Conservation (phyloP, 2,797 vertebrate species). For the Syngnathus rostellatus region DNA sequence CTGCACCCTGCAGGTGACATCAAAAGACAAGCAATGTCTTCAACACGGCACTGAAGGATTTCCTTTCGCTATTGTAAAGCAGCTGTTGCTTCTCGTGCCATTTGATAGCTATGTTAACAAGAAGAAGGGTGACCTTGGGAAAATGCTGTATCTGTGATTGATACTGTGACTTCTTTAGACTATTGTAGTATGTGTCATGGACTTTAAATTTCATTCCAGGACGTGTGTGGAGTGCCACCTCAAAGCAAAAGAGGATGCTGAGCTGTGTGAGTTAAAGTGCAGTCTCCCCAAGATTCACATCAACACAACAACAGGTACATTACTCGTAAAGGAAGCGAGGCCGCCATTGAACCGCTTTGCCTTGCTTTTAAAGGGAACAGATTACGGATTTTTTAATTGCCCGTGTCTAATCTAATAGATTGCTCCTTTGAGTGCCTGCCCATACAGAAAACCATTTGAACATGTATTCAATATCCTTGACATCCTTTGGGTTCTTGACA, state of each 20-base stretch:
- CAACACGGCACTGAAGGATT: constrained; percentile 53
- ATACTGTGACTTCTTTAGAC: neutral
- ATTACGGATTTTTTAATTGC: too few species aligned
- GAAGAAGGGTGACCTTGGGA: constrained; percentile 48
- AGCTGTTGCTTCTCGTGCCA: constrained; percentile 54
- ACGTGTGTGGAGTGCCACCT: constrained; percentile 90
- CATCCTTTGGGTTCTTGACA: too few species aligned
- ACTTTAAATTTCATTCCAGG: constrained; percentile 58
- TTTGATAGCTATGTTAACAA: constrained; percentile 48
- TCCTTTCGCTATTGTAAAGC: constrained; percentile 56
- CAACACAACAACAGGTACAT: constrained; percentile 78
- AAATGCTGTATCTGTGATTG: constrained; percentile 17
- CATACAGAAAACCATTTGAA: too few species aligned
- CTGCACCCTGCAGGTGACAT: constrained; percentile 55
- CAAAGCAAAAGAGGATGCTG: constrained; percentile 61
- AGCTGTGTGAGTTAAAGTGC: constrained; percentile 79
- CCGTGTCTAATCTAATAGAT: too few species aligned
- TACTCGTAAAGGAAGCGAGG: neutral
- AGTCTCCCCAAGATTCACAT: constrained; percentile 70
- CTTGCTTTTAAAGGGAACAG: too few species aligned
- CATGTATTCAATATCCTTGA: too few species aligned
- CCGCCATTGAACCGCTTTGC: too few species aligned
- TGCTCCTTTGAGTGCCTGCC: too few species aligned
- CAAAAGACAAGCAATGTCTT: constrained; percentile 57
- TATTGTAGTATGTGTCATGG: neutral